A percentile compares a stretch with the other conserved stretches of the same genome.
Conservation (phyloP, 2,888 invertebrate species). For the Lepidonotus clava region DNA sequence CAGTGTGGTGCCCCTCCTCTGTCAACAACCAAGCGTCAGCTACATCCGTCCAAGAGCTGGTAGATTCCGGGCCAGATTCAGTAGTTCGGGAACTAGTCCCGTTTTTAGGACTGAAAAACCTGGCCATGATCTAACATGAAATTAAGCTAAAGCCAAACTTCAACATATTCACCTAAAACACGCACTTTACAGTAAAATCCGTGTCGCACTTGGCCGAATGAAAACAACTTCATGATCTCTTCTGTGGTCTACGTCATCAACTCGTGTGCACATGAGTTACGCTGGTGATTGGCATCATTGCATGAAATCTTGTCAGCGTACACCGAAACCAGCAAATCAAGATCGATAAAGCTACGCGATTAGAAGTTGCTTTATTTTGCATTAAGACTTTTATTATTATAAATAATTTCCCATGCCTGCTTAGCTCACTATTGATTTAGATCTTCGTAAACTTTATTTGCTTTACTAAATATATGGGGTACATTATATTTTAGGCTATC, state of each 20-base stretch:
- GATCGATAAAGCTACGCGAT: no score
- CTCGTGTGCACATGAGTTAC: no score
- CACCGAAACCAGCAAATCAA: no score
- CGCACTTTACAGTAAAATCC: background rate
- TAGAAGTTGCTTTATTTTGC: no score
- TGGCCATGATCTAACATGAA: background rate
- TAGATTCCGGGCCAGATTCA: constrained; percentile 3
- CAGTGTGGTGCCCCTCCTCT: constrained; percentile 25
- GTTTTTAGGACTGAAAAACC: background rate
- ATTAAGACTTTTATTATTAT: no score
- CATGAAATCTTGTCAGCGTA: no score
- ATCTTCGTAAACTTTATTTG: no score
- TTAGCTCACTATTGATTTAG: no score
- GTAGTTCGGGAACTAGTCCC: background rate
- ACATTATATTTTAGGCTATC: no score
- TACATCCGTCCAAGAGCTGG: constrained; percentile 42
- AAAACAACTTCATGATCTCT: background rate
- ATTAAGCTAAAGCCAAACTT: background rate
- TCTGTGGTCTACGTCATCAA: background rate
- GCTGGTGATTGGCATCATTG: no score
- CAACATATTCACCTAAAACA: background rate
- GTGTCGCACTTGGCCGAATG: background rate
- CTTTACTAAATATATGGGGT: no score
- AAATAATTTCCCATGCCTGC: no score
- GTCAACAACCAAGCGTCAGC: constrained; percentile 33